Conservation (phyloP, 2,797 vertebrate genomes). For the Scarus forsteni region DNA sequence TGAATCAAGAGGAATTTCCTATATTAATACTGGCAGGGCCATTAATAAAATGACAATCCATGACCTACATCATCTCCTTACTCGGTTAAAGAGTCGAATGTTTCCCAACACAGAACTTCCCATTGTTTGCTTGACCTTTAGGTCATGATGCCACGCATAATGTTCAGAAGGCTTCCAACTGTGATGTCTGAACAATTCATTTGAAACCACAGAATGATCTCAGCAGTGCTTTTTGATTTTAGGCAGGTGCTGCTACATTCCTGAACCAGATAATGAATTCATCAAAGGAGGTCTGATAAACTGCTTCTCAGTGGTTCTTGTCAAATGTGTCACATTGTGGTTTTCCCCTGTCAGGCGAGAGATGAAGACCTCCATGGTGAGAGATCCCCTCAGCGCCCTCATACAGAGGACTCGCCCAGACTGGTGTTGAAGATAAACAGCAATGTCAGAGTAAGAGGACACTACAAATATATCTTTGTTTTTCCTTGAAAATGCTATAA, state of each 20-base stretch:
- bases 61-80: conserved; percentile 48
- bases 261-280: conserved; percentile 13
- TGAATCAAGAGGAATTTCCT: conserved; percentile 81
- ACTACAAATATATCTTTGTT: conserved; percentile 50
- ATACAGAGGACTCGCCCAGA: conserved; percentile 79
- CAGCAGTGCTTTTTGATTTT: conserved; percentile 22
- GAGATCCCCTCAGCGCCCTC: conserved; percentile 79
- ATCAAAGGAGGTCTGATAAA: conserved; percentile 25
- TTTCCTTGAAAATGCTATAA: conserved; percentile 15
- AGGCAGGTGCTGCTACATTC: conserved; percentile 12
- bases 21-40: conserved; percentile 71
- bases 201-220: conserved; percentile 41
- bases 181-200: conserved; percentile 47
- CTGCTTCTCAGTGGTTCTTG: conserved; percentile 26
- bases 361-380: conserved; percentile 83
- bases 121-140: conserved; percentile 52
- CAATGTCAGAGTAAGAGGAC: conserved; percentile 82
- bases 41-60: conserved; percentile 71
- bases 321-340: conserved; percentile 49
- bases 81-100: conserved; percentile 39
- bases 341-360: conserved; percentile 78
- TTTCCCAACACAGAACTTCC: conserved; percentile 50
- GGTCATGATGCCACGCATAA: too few relatives aligned
- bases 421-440: conserved; percentile 84
- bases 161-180: conserved; percentile 28